A percentile compares a stretch with the other conserved stretches of the same genome.
These are phyloP conservation scores for Ommatoiulus sabulosus DNA, from an alignment of 2,888 invertebrate genomes.

Conservation along the genomic window DNA sequence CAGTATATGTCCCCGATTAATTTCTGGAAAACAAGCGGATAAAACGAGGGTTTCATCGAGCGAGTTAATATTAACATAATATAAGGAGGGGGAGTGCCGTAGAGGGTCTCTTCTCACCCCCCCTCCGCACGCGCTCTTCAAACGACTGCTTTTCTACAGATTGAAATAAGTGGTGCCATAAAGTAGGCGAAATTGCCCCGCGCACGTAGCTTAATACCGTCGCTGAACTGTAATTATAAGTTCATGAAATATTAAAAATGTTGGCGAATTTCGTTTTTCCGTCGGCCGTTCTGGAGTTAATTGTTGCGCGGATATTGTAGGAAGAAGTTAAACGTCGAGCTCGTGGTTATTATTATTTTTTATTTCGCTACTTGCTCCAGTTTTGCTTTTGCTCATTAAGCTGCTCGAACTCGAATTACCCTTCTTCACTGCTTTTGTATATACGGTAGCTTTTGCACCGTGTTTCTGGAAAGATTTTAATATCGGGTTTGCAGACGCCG, in stretches of 20 bases:
- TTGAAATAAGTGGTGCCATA: constrained; percentile 8
- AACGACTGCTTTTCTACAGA: background rate
- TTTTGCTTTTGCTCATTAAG: background rate
- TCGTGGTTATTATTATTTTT: no score
- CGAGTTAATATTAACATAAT: constrained; percentile 9
- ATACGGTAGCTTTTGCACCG: background rate
- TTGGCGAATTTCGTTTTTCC: background rate
- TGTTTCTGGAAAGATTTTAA: background rate
- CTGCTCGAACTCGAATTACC: background rate
- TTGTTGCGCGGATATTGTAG: no score
- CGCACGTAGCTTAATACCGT: background rate
- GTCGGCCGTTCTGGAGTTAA: background rate
- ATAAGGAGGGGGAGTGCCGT: background rate
- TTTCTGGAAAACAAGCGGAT: background rate
- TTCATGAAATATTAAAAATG: background rate
- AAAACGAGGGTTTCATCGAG: background rate
- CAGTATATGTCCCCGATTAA: constrained; percentile 30
- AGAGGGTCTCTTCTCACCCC: background rate
- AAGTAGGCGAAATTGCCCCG: background rate
- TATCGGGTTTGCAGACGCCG: no score
- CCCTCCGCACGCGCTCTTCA: background rate
- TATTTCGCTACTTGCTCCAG: no score
- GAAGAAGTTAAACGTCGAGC: background rate
- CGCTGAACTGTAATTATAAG: background rate
- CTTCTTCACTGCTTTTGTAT: no score